Evolutionary conservation across 1,140 invertebrate species (phyloP), one percentile per base, ranked within the genome.

Genomic region (Ditylenchus dipsaci): DNA sequence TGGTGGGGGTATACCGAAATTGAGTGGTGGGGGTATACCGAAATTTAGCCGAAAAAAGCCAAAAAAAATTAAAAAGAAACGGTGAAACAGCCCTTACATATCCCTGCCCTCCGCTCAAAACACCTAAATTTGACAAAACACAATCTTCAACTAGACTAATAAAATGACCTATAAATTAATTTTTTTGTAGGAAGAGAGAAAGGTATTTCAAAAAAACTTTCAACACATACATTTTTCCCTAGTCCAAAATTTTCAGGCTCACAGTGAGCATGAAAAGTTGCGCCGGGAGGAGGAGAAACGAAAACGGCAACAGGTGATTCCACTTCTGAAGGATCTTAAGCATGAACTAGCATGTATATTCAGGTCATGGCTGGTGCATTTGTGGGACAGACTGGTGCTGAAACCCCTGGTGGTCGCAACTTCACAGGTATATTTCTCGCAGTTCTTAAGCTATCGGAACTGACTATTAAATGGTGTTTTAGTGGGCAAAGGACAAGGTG

Each of bases 381-480:
- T 60, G 62, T 53, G 45, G 71, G 70, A 17, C 65, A 49, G 84
- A 76, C 76, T 58, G 90, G 43, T 67, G 67, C 57, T 26, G 49
- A 19, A 8, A 19, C 49, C n/a, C 3, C 3, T 53, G 49, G 49
- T 26, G 49, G 49, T 21, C 49, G 78, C 60, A 61, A 45, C 26
- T 11, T 90, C 75, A 88, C 91, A 87, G 91, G 80, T 73, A 62
- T 67, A 7, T 17, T 15, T 21, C n/a, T 53, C 15, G 8, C 15
- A 5, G 11, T 38, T 38, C 33, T 38, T 38, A 38, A 11, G 3
- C 3, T 38, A 5, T 38, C 33, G 11, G 33, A 38, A 5, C 33
- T n/a, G n/a, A n/a, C n/a, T 17, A 53, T 17, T 17, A 53, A 26
- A 53, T 3, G 15, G 49, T 21, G 15, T 53, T 53, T 21, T 53